Evolutionary conservation across 1,140 invertebrate species (phyloP).

Genomic region (Brachionus paranguensis): DNA sequence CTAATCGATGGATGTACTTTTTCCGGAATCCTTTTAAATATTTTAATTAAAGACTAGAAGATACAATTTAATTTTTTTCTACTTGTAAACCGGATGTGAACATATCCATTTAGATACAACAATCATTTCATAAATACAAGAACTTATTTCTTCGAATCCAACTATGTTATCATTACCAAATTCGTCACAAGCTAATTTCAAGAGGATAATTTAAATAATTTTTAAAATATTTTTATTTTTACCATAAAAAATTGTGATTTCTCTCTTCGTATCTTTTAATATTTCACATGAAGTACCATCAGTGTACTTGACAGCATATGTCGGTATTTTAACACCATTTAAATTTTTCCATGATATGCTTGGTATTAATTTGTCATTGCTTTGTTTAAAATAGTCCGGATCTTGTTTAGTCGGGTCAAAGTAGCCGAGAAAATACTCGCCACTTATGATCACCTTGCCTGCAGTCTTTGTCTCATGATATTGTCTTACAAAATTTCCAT

Average conservation of each 20-base stretch:
- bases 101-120: slow-evolving; percentile 32
- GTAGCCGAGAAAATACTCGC: slow-evolving; percentile 35
- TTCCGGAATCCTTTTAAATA: neutral
- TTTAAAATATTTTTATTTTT: neutral
- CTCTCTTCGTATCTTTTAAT: neutral
- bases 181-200: slow-evolving; percentile 29
- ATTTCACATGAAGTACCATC: slow-evolving; percentile 40
- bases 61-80: neutral
- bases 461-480: slow-evolving; percentile 65
- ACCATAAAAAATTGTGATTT: slow-evolving; percentile 38
- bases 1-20: neutral
- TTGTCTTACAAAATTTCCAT: slow-evolving; percentile 79
- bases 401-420: slow-evolving; percentile 22
- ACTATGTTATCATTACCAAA: slow-evolving; percentile 26
- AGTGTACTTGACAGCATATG: slow-evolving; percentile 21
- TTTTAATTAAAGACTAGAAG: neutral
- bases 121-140: slow-evolving; percentile 38
- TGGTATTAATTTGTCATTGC: neutral
- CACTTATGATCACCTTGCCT: neutral
- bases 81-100: slow-evolving; percentile 1
- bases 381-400: slow-evolving; percentile 28
- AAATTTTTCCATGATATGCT: slow-evolving; percentile 24
- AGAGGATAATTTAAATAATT: no score
- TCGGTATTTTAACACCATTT: slow-evolving; percentile 1
- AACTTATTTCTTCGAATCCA: slow-evolving; percentile 30